A percentile compares a stretch with the other conserved stretches of the same genome.
Conservation (phyloP, 2,888 invertebrate species). For the Glomeris marginata region DNA sequence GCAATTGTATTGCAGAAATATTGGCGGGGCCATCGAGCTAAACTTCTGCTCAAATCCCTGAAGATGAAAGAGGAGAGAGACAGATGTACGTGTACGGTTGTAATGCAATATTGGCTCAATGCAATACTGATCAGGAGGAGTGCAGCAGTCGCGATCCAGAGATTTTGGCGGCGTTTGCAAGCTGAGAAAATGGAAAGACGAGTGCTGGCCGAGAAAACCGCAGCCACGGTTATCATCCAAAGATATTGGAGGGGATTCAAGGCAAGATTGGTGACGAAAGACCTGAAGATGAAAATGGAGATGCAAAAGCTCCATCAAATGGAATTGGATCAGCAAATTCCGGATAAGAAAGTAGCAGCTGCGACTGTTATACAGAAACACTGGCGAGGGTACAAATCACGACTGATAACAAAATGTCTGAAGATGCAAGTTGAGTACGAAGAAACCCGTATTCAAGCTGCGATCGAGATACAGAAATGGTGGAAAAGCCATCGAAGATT, state of each 20-base stretch:
- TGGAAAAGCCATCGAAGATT: too few relatives aligned
- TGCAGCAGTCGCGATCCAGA: too few relatives aligned
- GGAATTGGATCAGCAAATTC: constrained; percentile 8
- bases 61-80: not conserved
- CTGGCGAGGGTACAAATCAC: constrained; percentile 15
- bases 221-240: constrained; percentile 19
- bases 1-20: constrained; percentile 4
- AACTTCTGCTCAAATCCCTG: not conserved
- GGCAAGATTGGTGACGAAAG: not conserved
- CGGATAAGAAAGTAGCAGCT: constrained; percentile 16
- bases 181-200: constrained; percentile 4
- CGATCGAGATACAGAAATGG: too few relatives aligned
- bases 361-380: constrained; percentile 19
- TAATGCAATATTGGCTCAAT: too few relatives aligned
- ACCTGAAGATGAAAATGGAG: not conserved
- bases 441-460: too few relatives aligned
- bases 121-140: too few relatives aligned
- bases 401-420: not conserved
- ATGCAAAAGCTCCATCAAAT: not conserved
- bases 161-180: too few relatives aligned
- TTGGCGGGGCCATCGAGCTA: not conserved
- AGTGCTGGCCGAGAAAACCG: constrained; percentile 13
- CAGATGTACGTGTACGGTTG: too few relatives aligned
- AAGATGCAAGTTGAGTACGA: not conserved
- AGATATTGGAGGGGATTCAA: not conserved